These are phyloP conservation scores for Tanypteryx hageni DNA, from an alignment of 2,888 invertebrate genomes.

Conservation along the genomic window DNA sequence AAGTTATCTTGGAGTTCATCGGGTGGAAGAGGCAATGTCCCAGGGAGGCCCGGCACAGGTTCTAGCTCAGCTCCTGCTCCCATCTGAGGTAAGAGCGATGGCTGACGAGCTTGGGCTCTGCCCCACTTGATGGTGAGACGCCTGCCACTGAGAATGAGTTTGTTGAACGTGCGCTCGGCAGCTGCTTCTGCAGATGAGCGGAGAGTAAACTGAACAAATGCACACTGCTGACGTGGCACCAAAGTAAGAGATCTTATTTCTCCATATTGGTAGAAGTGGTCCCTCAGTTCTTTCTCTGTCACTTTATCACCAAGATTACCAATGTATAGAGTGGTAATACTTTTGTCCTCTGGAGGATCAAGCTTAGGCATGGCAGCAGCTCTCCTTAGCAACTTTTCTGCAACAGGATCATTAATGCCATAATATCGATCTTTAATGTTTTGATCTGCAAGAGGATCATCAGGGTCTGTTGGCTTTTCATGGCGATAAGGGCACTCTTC, in stretches of 20 bases:
- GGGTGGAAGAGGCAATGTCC: constrained; percentile 81
- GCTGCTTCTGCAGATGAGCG: constrained; percentile 94
- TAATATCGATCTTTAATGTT: constrained; percentile 97
- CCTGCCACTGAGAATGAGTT: constrained; percentile 89
- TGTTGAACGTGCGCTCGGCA: constrained; percentile 97
- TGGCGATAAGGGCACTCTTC: constrained; percentile 98
- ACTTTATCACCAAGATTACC: constrained; percentile 94
- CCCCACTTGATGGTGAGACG: constrained; percentile 99
- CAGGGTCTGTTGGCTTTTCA: constrained; percentile 97
- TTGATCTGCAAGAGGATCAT: constrained; percentile 96
- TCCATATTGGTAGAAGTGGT: constrained; percentile 99
- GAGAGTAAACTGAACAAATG: constrained; percentile 97
- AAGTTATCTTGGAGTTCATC: constrained; percentile 81
- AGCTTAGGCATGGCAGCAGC: constrained; percentile 96
- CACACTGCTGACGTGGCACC: constrained; percentile 95
- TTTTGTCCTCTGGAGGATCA: constrained; percentile 96
- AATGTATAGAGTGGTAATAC: constrained; percentile 98
- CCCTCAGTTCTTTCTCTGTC: constrained; percentile 93
- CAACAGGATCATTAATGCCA: constrained; percentile 97
- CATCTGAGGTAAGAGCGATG: constrained; percentile 69
- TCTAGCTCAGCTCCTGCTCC: constrained; percentile 75
- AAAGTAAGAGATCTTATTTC: constrained; percentile 96
- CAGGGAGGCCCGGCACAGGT: constrained; percentile 88
- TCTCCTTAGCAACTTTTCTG: constrained; percentile 92
- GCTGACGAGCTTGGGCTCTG: constrained; percentile 90